A percentile compares a stretch with the other conserved stretches of the same genome.
Evolutionary conservation across 2,888 invertebrate genomes (phyloP).

Genomic region (Heliconius sara): DNA sequence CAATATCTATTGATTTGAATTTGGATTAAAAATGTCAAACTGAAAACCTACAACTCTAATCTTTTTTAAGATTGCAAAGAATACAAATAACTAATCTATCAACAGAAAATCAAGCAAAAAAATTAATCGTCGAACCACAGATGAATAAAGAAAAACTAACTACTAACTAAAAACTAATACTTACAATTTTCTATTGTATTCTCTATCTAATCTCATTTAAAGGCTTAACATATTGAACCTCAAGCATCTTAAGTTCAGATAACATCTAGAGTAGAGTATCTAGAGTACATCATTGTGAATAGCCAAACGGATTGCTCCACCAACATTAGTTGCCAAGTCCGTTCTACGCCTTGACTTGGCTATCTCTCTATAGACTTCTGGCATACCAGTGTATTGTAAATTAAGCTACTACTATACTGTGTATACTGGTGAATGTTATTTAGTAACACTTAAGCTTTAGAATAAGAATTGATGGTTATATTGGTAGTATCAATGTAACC

Average conservation of each 20-base stretch:
- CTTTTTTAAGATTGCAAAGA: too few species aligned
- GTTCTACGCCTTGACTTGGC: constrained; percentile 23
- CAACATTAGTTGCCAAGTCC: constrained; percentile 30
- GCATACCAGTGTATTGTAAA: constrained; percentile 16
- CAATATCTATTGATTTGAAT: too few species aligned
- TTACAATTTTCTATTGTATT: neutral
- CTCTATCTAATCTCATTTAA: neutral
- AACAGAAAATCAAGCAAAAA: too few species aligned
- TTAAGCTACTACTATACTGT: neutral
- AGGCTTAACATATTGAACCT: neutral
- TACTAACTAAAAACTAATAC: neutral
- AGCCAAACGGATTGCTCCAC: constrained; percentile 16
- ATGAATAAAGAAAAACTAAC: too few species aligned
- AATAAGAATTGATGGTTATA: neutral
- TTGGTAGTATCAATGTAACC: too few species aligned
- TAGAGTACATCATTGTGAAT: constrained; percentile 5
- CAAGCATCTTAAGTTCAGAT: neutral
- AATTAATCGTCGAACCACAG: too few species aligned
- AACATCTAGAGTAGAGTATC: neutral
- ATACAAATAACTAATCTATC: too few species aligned
- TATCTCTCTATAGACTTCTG: neutral
- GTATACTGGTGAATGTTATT: neutral
- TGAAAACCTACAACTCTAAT: too few species aligned
- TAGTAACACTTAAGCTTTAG: constrained; percentile 8
- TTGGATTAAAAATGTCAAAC: too few species aligned